These are phyloP conservation scores for Clusia tigrina DNA, from an alignment of 2,888 invertebrate species.

Conservation along the genomic window DNA sequence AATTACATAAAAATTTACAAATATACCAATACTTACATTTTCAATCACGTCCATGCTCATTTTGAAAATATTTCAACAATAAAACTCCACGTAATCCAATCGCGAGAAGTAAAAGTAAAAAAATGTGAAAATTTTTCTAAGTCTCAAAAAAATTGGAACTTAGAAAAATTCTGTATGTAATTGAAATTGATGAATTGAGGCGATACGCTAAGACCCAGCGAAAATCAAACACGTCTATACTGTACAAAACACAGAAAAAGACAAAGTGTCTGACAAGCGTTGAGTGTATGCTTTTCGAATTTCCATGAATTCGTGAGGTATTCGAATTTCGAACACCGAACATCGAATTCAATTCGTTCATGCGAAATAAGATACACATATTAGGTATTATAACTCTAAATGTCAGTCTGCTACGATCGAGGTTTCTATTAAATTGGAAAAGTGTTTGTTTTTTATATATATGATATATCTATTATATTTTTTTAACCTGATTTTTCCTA, in stretches of 20 bases:
- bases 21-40: constrained; percentile 54
- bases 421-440: too few species aligned
- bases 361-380: too few species aligned
- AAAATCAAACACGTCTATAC: not conserved
- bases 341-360: too few species aligned
- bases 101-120: not conserved
- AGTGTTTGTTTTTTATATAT: too few species aligned
- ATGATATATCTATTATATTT: too few species aligned
- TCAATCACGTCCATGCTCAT: constrained; percentile 60
- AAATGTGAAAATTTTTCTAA: constrained; percentile 22
- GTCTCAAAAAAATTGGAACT: constrained; percentile 20
- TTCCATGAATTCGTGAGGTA: too few species aligned
- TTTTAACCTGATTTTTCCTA: too few species aligned
- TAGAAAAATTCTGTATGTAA: not conserved
- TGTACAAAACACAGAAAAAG: not conserved
- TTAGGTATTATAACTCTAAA: too few species aligned
- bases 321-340: too few species aligned
- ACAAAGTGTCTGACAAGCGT: not conserved
- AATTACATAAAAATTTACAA: constrained; percentile 46
- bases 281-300: too few species aligned
- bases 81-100: not conserved
- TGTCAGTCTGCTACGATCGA: too few species aligned
- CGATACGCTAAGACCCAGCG: not conserved
- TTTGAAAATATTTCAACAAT: constrained; percentile 44
- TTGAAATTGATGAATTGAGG: not conserved